Percentiles rank a stretch among this genome's conserved stretches.
Evolutionary conservation across 1,140 invertebrate genomes (phyloP).

Genomic region (Panulirus ornatus): DNA sequence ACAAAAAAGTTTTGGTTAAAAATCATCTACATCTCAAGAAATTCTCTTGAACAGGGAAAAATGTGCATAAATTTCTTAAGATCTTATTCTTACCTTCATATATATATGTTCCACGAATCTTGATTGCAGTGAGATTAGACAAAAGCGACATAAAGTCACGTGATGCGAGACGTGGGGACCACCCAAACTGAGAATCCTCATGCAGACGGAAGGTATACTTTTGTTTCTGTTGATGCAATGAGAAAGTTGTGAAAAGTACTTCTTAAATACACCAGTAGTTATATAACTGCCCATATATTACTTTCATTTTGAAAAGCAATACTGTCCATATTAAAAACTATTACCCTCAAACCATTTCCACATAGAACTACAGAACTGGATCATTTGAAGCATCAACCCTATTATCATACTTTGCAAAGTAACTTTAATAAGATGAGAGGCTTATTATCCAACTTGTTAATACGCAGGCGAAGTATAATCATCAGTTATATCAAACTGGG

Average conservation of each 20-base stretch:
- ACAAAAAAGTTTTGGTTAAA: too few relatives aligned
- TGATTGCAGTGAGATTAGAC: conserved; percentile 95
- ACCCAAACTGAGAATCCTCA: conserved; percentile 93
- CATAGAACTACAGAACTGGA: conserved; percentile 37
- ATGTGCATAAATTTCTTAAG: conserved; percentile 82
- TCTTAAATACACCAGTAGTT: conserved; percentile 12
- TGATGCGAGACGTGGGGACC: conserved; percentile 91
- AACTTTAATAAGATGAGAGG: too few relatives aligned
- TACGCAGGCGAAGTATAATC: too few relatives aligned
- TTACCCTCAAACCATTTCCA: not conserved
- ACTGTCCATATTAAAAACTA: not conserved
- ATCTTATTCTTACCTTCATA: conserved; percentile 81
- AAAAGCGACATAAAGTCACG: conserved; percentile 94
- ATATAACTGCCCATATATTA: not conserved
- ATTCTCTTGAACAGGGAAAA: conserved; percentile 93
- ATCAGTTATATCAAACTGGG: too few relatives aligned
- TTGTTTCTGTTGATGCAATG: conserved; percentile 82
- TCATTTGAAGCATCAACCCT: too few relatives aligned
- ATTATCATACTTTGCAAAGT: too few relatives aligned
- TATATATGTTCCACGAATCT: conserved; percentile 94
- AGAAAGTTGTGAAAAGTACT: conserved; percentile 14
- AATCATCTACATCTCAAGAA: too few relatives aligned
- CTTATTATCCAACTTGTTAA: too few relatives aligned
- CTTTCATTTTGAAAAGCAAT: too few relatives aligned
- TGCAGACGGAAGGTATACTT: conserved; percentile 91